phyloP scores from a whole-genome alignment of 2,797 vertebrate species.

The Artibeus lituratus region DNA sequence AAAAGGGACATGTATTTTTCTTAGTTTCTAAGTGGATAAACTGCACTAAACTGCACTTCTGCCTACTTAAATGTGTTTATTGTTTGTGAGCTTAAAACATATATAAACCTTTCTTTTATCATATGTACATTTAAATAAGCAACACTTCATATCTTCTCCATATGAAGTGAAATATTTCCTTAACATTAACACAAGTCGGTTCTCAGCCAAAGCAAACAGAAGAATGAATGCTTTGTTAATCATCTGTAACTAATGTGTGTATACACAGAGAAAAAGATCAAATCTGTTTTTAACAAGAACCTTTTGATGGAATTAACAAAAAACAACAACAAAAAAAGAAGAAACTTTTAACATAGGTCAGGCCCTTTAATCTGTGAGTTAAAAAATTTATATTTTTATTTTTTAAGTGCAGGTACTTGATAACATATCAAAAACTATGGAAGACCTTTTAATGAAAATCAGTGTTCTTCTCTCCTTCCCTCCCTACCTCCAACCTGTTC shows the following conservation, averaged over 20 bases:
- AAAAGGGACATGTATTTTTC: conserved; percentile 34
- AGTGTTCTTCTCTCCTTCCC: background rate
- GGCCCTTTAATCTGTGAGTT: conserved; percentile 12
- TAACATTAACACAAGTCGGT: conserved; percentile 79
- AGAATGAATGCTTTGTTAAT: conserved; percentile 85
- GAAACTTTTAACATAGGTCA: conserved; percentile 34
- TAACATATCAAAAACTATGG: conserved; percentile 30
- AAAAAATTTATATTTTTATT: conserved; percentile 36
- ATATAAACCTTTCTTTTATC: conserved; percentile 54
- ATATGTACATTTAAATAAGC: conserved; percentile 64
- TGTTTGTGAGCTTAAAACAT: conserved; percentile 56
- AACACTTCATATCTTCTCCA: conserved; percentile 79
- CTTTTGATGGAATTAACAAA: conserved; percentile 79
- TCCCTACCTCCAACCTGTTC: background rate
- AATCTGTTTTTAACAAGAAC: conserved; percentile 79
- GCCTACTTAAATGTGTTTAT: conserved; percentile 56
- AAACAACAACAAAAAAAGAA: conserved; percentile 58
- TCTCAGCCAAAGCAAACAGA: conserved; percentile 85
- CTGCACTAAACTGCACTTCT: conserved; percentile 36
- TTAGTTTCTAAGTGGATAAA: conserved; percentile 41
- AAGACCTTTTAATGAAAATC: conserved; percentile 39
- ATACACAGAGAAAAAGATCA: conserved; percentile 77
- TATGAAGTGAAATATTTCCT: conserved; percentile 81
- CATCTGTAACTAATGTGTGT: conserved; percentile 84
- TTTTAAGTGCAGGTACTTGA: background rate